Evolutionary conservation across 2,888 invertebrate genomes (phyloP).

Genomic region (Biston stratarius): DNA sequence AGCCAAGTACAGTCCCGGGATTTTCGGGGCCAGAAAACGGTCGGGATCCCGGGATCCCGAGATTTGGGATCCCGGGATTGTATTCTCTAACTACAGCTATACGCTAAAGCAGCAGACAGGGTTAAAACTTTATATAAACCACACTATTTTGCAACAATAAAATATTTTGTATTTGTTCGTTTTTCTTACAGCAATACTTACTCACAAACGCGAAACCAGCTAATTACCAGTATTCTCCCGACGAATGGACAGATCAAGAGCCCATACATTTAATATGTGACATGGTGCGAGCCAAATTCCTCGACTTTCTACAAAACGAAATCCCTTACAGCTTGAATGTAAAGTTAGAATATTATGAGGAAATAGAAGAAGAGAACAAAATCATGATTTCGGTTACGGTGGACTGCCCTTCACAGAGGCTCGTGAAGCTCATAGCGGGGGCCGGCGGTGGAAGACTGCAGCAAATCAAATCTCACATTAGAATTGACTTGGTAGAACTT

Average conservation of each 20-base stretch:
- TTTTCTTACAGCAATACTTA: slow-evolving; percentile 88
- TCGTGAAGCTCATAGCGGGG: slow-evolving; percentile 89
- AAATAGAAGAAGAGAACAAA: slow-evolving; percentile 79
- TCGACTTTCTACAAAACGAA: slow-evolving; percentile 94
- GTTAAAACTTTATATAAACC: no score
- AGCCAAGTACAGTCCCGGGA: no score
- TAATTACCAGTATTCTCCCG: slow-evolving; percentile 89
- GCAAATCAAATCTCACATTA: slow-evolving; percentile 89
- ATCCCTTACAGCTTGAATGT: slow-evolving; percentile 93
- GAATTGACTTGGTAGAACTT: slow-evolving; percentile 88
- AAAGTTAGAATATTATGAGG: slow-evolving; percentile 89
- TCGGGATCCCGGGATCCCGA: no score
- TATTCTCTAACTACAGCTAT: no score
- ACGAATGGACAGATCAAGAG: slow-evolving; percentile 91
- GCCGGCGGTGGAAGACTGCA: slow-evolving; percentile 89
- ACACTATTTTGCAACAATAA: no score
- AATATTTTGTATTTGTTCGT: no score
- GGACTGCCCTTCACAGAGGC: slow-evolving; percentile 87
- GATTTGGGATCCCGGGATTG: no score
- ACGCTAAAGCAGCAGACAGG: no score
- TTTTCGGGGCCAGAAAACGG: no score
- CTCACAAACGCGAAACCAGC: slow-evolving; percentile 88
- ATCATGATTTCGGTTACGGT: slow-evolving; percentile 86
- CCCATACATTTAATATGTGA: slow-evolving; percentile 90
- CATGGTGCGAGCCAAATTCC: slow-evolving; percentile 92